Conservation (phyloP, 1,140 invertebrate genomes). For the Drosophila auraria region DNA sequence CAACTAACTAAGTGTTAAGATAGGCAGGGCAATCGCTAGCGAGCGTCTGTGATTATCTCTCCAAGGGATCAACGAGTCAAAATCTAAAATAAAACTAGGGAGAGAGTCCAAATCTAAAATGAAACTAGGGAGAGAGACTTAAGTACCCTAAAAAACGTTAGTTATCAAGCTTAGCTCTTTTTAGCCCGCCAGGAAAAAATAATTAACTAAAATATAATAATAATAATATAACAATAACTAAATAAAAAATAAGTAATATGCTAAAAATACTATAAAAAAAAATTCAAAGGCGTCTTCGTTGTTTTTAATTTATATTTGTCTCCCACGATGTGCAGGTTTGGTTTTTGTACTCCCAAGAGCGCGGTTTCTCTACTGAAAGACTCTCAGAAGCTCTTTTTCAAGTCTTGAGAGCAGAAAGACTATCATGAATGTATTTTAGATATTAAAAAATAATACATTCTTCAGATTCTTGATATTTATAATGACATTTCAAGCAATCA, state of each 20-base stretch:
- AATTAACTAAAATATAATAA: too few relatives aligned
- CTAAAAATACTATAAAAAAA: too few relatives aligned
- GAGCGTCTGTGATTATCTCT: conserved; percentile 20
- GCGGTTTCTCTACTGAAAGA: too few relatives aligned
- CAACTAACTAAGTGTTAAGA: conserved; percentile 34
- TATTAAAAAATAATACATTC: not conserved
- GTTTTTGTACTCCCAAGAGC: too few relatives aligned
- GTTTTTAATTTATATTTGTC: too few relatives aligned
- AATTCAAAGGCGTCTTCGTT: too few relatives aligned
- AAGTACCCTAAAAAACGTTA: not conserved
- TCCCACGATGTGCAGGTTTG: too few relatives aligned
- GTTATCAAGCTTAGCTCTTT: too few relatives aligned
- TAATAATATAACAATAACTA: too few relatives aligned
- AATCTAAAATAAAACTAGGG: not conserved
- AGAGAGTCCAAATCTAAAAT: conserved; percentile 1
- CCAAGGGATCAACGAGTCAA: conserved; percentile 16
- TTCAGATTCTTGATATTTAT: not conserved
- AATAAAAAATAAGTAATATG: too few relatives aligned
- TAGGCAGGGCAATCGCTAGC: conserved; percentile 30
- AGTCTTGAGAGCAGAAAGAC: too few relatives aligned
- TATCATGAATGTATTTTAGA: not conserved
- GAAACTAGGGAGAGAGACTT: not conserved
- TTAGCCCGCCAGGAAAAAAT: not conserved
- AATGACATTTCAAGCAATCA: not conserved
- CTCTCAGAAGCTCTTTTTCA: too few relatives aligned